A percentile compares a stretch with the other conserved stretches of the same genome.
phyloP scores from a whole-genome alignment of 2,888 invertebrate species.

The Scaptomyza tumidula region DNA sequence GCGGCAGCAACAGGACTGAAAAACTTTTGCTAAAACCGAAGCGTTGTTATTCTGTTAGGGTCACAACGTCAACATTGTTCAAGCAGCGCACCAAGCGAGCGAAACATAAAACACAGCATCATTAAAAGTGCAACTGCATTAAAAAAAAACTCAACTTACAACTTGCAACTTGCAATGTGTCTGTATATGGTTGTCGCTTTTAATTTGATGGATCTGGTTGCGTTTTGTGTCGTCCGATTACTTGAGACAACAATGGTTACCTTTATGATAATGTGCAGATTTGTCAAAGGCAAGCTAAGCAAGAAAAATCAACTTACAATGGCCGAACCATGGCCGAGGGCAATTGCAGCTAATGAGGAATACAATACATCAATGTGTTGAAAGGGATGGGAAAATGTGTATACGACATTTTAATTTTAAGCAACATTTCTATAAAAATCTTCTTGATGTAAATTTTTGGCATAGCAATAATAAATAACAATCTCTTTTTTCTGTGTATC shows the following conservation, averaged over 20 bases:
- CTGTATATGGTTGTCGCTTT: conserved; percentile 79
- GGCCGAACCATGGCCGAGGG: conserved; percentile 43
- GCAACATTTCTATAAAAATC: conserved; percentile 30
- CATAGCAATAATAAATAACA: conserved; percentile 31
- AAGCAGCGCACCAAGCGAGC: conserved; percentile 4
- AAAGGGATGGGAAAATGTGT: neutral
- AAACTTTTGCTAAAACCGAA: conserved; percentile 35
- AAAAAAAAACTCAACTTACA: neutral
- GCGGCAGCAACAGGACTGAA: conserved; percentile 60
- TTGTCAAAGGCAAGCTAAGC: conserved; percentile 54
- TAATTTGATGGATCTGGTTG: conserved; percentile 77
- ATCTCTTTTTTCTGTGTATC: neutral
- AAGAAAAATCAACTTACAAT: conserved; percentile 40
- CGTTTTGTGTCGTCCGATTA: conserved; percentile 79
- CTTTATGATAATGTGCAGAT: conserved; percentile 76
- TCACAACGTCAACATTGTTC: conserved; percentile 40
- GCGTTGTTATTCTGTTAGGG: conserved; percentile 48
- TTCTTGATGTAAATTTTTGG: conserved; percentile 16
- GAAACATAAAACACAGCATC: neutral
- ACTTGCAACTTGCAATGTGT: conserved; percentile 67
- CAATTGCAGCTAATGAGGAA: neutral
- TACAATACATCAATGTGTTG: conserved; percentile 10
- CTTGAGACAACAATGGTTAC: conserved; percentile 76
- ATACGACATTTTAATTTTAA: conserved; percentile 29
- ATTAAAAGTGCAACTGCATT: neutral